phyloP scores from a whole-genome alignment of 2,113 vertebrate species.

The Mormyrus iriodes region DNA sequence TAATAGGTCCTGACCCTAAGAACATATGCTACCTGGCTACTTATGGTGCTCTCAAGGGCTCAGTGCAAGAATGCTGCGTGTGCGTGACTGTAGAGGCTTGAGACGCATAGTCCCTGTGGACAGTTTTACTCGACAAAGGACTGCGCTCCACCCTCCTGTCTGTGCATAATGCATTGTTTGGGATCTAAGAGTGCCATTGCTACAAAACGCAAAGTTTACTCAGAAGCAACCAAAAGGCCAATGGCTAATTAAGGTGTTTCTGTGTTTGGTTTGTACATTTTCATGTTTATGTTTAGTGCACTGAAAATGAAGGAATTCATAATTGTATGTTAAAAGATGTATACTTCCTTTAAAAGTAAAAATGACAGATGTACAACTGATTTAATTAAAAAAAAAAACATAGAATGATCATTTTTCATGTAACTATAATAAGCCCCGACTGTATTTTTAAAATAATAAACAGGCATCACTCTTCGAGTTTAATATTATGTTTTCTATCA shows the following conservation, averaged over 20 bases:
- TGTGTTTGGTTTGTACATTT: not conserved
- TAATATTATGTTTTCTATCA: not conserved
- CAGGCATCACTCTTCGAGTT: not conserved
- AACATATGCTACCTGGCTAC: not conserved
- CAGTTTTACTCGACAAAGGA: not conserved
- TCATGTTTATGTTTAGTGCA: not conserved
- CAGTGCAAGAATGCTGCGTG: not conserved
- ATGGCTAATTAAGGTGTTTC: not conserved
- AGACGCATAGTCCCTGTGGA: not conserved
- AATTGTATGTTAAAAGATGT: conserved; percentile 1
- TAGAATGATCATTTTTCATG: not conserved
- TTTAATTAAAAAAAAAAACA: not conserved
- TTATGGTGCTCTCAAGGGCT: not conserved
- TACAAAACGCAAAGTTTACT: not conserved
- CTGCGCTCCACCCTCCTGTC: not conserved
- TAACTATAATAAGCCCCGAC: not conserved
- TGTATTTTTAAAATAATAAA: not conserved
- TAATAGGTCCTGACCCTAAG: not conserved
- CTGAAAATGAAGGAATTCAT: conserved; percentile 23
- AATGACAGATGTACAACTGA: not conserved
- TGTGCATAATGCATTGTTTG: not conserved
- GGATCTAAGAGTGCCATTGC: not conserved
- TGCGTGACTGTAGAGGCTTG: not conserved
- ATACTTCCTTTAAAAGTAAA: not conserved
- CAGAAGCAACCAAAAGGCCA: not conserved